Evolutionary conservation across 2,888 invertebrate species (phyloP), one percentile per base, ranked within the genome.

Genomic region (Xestobium rufovillosum): DNA sequence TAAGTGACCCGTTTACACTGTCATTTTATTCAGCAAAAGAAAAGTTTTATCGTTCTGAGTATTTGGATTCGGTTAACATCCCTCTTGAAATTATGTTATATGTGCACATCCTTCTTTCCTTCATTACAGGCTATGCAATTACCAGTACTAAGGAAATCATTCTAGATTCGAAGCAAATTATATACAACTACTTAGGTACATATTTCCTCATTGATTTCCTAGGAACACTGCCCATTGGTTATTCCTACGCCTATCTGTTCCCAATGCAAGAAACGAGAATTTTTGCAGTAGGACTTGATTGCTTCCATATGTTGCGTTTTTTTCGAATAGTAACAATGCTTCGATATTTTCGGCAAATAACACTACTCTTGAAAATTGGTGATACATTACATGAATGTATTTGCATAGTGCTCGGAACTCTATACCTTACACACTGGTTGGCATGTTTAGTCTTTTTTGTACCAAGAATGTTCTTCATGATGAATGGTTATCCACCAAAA

Each of bases 371-470:
- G 11, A 29, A 23, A n/a, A 16, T 39, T 9, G 26, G 30, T 2
- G 41, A 43, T 10, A 34, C 39, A 11, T 3, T 36, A 26, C 4
- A 36, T 26, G 34, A 36, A 11, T 39, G 39, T 31, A 33, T 39
- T 4, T 32, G 31, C 6, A 35, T 51, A 13, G 33, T 39, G 8
- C 11, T 50, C 11, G 14, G 41, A 3, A 39, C 42, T 0, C 14
- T 41, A 11, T 36, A 36, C 17, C 15, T 48, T 4, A 29, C 48
- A 3, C 51, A 51, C 23, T 49, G 47, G 48, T 50, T 44, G 39
- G 33, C 47, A 4, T 51, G 51, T 27, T 14, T 41, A 1, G 31
- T 48, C 14, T 45, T 42, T 26, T 29, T 40, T 4, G 14, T 49
- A 4, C 47, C 51, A 3, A 37, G 29, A 10, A n/a, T 47, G n/a